phyloP scores from a whole-genome alignment of 2,797 vertebrate species.

The Pangasius krempfi region DNA sequence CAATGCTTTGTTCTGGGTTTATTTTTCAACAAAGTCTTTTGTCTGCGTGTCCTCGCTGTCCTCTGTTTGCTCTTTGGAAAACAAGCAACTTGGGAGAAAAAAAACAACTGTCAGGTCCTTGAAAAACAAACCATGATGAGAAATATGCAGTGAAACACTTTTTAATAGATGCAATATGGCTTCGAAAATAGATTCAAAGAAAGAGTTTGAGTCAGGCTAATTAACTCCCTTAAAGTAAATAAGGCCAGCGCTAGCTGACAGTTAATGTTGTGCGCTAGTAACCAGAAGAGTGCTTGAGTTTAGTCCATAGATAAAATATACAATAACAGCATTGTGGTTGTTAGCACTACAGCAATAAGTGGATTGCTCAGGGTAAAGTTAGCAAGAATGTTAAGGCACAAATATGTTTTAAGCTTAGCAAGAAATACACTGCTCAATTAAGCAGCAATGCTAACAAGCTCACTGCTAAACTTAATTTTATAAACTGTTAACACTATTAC shows the following conservation, averaged over 20 bases:
- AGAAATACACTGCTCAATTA: neutral
- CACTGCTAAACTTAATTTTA: neutral
- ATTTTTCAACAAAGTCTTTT: constrained; percentile 19
- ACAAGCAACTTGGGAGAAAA: neutral
- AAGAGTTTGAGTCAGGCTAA: neutral
- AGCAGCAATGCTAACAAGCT: neutral
- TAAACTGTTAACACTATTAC: neutral
- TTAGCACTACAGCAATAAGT: neutral
- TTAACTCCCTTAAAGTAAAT: neutral
- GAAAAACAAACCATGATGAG: neutral
- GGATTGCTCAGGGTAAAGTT: neutral
- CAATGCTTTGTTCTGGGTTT: constrained; percentile 8
- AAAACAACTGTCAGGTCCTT: neutral
- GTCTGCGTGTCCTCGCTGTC: neutral
- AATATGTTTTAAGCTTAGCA: neutral
- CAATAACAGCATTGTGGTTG: neutral
- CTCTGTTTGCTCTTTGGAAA: neutral
- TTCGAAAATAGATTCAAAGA: neutral
- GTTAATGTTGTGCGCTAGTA: too few relatives aligned
- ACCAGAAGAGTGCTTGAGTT: neutral
- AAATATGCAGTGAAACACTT: neutral
- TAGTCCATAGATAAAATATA: neutral
- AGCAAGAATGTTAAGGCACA: neutral
- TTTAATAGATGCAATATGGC: neutral
- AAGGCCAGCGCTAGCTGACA: neutral